Evolutionary conservation across 2,113 vertebrate genomes (phyloP).

Genomic region (Girardinichthys multiradiatus): DNA sequence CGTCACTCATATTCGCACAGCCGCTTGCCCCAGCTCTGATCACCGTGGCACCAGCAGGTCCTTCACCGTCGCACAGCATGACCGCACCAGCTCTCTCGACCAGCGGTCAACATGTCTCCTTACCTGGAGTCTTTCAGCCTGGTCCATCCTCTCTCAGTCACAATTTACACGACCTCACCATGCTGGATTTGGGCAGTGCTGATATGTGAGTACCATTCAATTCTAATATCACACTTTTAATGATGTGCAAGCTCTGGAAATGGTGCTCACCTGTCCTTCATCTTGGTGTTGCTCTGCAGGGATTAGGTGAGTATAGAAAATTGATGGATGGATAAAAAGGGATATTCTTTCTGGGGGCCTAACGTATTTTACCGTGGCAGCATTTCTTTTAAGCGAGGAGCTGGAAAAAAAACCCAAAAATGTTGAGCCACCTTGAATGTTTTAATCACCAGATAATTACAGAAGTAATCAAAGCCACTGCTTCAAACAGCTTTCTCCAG

Average conservation of each 20-base stretch:
- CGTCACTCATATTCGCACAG: conserved; percentile 17
- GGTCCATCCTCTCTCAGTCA: conserved; percentile 37
- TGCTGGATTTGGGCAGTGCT: conserved; percentile 70
- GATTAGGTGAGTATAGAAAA: neutral
- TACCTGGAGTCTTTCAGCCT: neutral
- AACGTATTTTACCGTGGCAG: too few relatives aligned
- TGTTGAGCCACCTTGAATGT: too few relatives aligned
- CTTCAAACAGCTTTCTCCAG: too few relatives aligned
- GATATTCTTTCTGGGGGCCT: too few relatives aligned
- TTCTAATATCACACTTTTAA: neutral
- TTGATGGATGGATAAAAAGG: too few relatives aligned
- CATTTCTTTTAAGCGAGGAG: too few relatives aligned
- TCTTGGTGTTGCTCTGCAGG: neutral
- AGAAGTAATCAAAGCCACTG: too few relatives aligned
- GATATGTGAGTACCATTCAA: conserved; percentile 55
- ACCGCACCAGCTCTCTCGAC: neutral
- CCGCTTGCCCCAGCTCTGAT: conserved; percentile 3
- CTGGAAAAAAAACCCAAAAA: too few relatives aligned
- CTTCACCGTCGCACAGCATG: conserved; percentile 15
- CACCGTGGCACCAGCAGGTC: neutral
- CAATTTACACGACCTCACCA: conserved; percentile 63
- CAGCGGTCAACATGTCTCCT: conserved; percentile 13
- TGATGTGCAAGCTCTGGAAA: neutral
- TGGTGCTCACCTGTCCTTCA: neutral
- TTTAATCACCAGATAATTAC: too few relatives aligned